phyloP scores from a whole-genome alignment of 2,113 vertebrate species.

The Tautogolabrus adspersus region DNA sequence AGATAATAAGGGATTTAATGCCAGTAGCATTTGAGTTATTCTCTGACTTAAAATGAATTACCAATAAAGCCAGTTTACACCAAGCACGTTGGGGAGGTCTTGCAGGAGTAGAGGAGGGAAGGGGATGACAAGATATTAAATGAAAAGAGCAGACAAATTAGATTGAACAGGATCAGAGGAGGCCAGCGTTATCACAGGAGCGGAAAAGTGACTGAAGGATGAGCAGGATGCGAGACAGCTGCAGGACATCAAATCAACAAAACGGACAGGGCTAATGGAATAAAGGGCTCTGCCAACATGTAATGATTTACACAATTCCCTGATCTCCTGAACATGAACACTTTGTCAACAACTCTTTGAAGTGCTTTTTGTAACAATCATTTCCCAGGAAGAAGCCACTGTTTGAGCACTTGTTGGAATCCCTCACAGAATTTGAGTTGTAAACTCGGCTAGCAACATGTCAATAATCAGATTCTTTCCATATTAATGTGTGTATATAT shows the following conservation, averaged over 20 bases:
- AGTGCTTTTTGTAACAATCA: not conserved
- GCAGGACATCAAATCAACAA: constrained; percentile 45
- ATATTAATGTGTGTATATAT: too few species aligned
- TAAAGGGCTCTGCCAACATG: constrained; percentile 20
- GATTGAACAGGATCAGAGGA: constrained; percentile 55
- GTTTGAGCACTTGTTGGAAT: constrained; percentile 19
- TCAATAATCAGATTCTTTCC: too few species aligned
- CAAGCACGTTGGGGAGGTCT: constrained; percentile 22
- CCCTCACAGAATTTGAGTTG: constrained; percentile 12
- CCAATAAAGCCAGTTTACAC: constrained; percentile 24
- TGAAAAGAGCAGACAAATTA: constrained; percentile 60
- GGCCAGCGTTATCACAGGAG: constrained; percentile 31
- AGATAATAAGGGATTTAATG: not conserved
- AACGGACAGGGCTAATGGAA: constrained; percentile 41
- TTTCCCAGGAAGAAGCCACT: constrained; percentile 3
- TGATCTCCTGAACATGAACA: not conserved
- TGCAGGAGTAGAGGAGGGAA: constrained; percentile 31
- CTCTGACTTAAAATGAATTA: constrained; percentile 34
- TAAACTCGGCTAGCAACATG: too few species aligned
- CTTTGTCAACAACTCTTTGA: constrained; percentile 4
- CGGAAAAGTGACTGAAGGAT: constrained; percentile 52
- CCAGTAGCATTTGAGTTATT: constrained; percentile 18
- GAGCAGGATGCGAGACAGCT: constrained; percentile 37
- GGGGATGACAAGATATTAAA: constrained; percentile 63
- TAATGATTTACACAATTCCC: constrained; percentile 41